phyloP scores from a whole-genome alignment of 2,888 invertebrate genomes.

The Netelia fuscicornis region DNA sequence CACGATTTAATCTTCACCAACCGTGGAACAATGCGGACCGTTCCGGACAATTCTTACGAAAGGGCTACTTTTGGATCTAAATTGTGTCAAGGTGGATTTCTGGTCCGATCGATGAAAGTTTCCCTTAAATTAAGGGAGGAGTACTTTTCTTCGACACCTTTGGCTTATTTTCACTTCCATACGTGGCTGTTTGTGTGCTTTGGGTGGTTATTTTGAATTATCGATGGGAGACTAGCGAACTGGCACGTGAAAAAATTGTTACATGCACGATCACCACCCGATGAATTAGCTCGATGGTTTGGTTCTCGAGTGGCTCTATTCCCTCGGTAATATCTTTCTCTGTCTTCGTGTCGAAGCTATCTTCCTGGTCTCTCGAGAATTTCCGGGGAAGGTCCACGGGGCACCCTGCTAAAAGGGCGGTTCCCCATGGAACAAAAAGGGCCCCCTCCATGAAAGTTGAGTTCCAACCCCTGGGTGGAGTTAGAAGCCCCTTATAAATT shows the following conservation, averaged over 20 bases:
- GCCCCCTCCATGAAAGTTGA: slow-evolving; percentile 72
- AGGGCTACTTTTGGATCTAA: not conserved
- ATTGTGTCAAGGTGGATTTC: not conserved
- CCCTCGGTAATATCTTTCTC: slow-evolving; percentile 56
- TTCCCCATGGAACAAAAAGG: slow-evolving; percentile 77
- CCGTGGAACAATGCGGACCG: not conserved
- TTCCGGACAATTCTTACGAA: not conserved
- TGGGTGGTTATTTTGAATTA: slow-evolving; percentile 40
- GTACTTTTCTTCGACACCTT: not conserved
- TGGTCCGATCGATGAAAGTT: not conserved
- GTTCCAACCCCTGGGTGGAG: slow-evolving; percentile 84
- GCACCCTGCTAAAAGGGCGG: slow-evolving; percentile 79
- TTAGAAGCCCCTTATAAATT: slow-evolving; percentile 77
- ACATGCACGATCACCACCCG: slow-evolving; percentile 77
- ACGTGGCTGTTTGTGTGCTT: not conserved
- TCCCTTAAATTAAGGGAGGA: not conserved
- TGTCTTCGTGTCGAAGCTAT: slow-evolving; percentile 17
- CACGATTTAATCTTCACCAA: slow-evolving; percentile 17
- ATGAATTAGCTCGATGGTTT: slow-evolving; percentile 78
- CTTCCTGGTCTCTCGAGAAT: slow-evolving; percentile 60
- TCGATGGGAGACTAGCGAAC: slow-evolving; percentile 30
- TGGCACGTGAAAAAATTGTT: slow-evolving; percentile 36
- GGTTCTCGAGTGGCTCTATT: slow-evolving; percentile 76
- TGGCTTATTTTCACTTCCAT: not conserved
- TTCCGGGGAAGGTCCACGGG: slow-evolving; percentile 71